Percentiles rank a stretch among this genome's conserved stretches.
phyloP scores from a whole-genome alignment of 1,140 invertebrate species.

The Lethrus apterus region DNA sequence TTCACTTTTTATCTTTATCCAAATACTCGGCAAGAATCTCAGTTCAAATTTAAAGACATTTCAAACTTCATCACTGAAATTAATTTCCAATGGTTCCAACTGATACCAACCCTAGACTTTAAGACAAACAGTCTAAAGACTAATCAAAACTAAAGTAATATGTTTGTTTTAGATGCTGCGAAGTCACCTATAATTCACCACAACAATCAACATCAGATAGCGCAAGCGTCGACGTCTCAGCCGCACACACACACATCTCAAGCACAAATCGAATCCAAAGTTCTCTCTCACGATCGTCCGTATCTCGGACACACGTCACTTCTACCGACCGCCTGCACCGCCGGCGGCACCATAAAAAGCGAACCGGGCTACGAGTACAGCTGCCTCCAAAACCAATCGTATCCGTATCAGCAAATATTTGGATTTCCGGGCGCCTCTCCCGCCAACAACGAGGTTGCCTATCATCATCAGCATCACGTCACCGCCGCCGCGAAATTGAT shows the following conservation, averaged over 20 bases:
- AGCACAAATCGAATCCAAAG: conserved; percentile 19
- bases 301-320: conserved; percentile 47
- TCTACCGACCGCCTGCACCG: conserved; percentile 33
- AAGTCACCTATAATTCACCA: conserved; percentile 30
- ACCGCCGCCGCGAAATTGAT: conserved; percentile 70
- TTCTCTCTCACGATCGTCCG: conserved; percentile 35
- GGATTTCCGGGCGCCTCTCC: conserved; percentile 30
- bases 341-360: conserved; percentile 33
- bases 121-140: too few relatives aligned
- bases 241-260: conserved; percentile 16
- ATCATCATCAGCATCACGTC: conserved; percentile 74
- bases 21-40: too few relatives aligned
- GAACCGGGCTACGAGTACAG: conserved; percentile 39
- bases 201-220: conserved; percentile 19
- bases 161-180: conserved; percentile 36
- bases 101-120: too few relatives aligned
- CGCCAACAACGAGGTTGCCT: conserved; percentile 41
- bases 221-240: conserved; percentile 22
- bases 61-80: too few relatives aligned
- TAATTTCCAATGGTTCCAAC: too few relatives aligned
- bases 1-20: too few relatives aligned
- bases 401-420: conserved; percentile 40
- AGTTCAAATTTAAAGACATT: too few relatives aligned
- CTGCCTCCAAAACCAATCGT: conserved; percentile 38
- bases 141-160: too few relatives aligned